Base-by-base conservation (phyloP, 2,888 invertebrate genomes). In the Ophraella communa region DNA sequence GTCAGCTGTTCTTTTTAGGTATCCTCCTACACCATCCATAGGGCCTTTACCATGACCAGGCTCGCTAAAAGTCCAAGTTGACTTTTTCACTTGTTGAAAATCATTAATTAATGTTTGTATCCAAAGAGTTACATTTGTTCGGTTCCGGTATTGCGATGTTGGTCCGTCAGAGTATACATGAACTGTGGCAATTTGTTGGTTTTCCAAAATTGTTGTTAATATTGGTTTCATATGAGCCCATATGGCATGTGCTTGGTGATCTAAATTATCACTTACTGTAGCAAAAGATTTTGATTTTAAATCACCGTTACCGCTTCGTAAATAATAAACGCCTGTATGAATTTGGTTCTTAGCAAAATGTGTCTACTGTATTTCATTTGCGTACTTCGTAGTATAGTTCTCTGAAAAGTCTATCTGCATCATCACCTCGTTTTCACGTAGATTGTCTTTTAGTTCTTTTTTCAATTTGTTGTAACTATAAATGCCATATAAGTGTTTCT, bases 21-120 rank as follows among this genome's bases (percentile, higher is more conserved):
- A 67, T 4, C 75, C 80, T 62, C 79, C 80, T 18, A 80, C 73
- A 23, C 79, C 79, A 69, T 80, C 79, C 56, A 78, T 75, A 8
- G 79, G 77, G 21, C 77, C 78, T 65, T 79, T 79, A 4, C 79
- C 79, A 64, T 80, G 79, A 3, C 79, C 78, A 14, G 76, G 75
- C 68, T 80, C 79, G 35, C 71, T 73, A 68, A 68, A 81, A 59
- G 78, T 78, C 79, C 79, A 80, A 17, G 47, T 55, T 24, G 63
- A 21, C 44, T 45, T 45, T 4, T 30, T 42, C 20, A 63, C 30
- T 52, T 63, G 53, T 47, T 45, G 14, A 14, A 52, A 44, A 11
- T 63, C 30, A 30, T 58, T 23, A 17, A 57, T 52, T 39, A 63
- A 30, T 10, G 63, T 63, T 52, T 63, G 10, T 14, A 58, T 11